Percentiles rank a stretch among this genome's conserved stretches.
Conservation (phyloP, 2,888 invertebrate species). For the Cheilosia variabilis region DNA sequence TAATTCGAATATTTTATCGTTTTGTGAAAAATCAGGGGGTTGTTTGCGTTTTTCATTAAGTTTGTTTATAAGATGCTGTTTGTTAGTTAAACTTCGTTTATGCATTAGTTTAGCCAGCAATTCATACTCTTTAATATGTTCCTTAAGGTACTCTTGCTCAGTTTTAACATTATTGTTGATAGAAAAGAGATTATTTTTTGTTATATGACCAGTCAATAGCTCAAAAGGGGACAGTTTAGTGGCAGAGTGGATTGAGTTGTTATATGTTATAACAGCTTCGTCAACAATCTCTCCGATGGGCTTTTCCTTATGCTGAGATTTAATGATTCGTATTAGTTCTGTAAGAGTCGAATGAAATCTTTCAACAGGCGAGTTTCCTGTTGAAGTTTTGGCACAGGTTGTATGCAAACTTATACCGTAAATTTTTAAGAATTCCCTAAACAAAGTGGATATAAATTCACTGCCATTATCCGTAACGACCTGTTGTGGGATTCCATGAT, state of each 20-base stretch:
- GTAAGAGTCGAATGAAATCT: not conserved
- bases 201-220: slow-evolving; percentile 2
- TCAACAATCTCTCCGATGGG: too few species aligned
- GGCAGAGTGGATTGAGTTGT: too few species aligned
- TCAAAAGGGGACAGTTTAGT: not conserved
- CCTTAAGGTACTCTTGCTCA: not conserved
- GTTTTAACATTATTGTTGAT: slow-evolving; percentile 1
- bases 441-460: not conserved
- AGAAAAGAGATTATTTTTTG: not conserved
- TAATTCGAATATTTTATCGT: slow-evolving; percentile 6
- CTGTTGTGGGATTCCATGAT: too few species aligned
- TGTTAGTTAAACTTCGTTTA: slow-evolving; percentile 1
- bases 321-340: too few species aligned
- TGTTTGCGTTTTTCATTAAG: not conserved
- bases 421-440: slow-evolving; percentile 1
- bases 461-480: too few species aligned
- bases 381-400: slow-evolving; percentile 3
- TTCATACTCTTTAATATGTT: too few species aligned
- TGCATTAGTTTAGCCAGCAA: slow-evolving; percentile 1
- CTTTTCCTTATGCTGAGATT: too few species aligned
- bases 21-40: slow-evolving; percentile 8
- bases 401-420: not conserved
- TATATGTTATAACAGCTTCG: too few species aligned
- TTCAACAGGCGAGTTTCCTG: slow-evolving; percentile 8
- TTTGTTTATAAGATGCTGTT: slow-evolving; percentile 1